Evolutionary conservation across 2,888 invertebrate species (phyloP).

Genomic region (Allacma fusca): DNA sequence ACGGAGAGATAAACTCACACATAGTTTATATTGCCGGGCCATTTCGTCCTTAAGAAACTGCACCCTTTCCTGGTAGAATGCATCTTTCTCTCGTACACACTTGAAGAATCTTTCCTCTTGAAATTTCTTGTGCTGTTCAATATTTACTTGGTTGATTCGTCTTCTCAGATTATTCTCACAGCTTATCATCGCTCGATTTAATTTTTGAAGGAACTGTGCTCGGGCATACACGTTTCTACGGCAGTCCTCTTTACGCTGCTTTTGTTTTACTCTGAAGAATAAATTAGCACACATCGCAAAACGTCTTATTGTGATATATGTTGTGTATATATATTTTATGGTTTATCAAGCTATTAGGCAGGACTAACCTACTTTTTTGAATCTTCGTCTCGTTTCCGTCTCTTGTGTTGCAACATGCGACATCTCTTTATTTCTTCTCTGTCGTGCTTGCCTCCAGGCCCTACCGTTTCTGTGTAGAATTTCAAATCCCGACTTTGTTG

Average conservation of each 20-base stretch:
- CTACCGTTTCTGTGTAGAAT: neutral
- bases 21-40: neutral
- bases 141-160: neutral
- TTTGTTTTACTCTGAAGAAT: neutral
- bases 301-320: too few relatives aligned
- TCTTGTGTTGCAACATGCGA: neutral
- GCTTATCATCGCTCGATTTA: neutral
- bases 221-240: neutral
- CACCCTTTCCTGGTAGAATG: neutral
- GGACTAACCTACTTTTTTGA: neutral
- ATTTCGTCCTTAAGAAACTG: neutral
- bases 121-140: neutral
- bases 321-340: too few relatives aligned
- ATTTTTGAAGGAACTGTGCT: neutral
- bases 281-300: too few relatives aligned
- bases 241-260: neutral
- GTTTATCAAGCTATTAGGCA: too few relatives aligned
- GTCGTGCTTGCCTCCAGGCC: neutral
- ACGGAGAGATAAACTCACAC: neutral
- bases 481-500: neutral
- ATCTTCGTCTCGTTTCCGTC: neutral
- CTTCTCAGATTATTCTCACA: neutral
- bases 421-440: neutral
- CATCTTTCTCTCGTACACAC: neutral
- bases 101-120: neutral